phyloP scores from a whole-genome alignment of 92 coral and sea anemone genomes.

The Parazoanthus swiftii region DNA sequence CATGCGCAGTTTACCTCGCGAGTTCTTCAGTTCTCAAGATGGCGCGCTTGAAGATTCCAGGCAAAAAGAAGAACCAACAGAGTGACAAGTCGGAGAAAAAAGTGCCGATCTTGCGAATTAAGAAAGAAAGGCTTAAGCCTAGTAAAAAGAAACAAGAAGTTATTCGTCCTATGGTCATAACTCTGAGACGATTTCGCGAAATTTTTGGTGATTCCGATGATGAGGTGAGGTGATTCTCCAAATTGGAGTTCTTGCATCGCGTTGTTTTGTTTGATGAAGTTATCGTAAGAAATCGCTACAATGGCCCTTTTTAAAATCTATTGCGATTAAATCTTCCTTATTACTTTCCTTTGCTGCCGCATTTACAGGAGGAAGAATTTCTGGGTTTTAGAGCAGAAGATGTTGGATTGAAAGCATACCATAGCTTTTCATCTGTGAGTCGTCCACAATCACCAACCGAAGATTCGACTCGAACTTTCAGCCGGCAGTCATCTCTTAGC shows the following conservation, averaged over 20 bases:
- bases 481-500: conserved; percentile 32
- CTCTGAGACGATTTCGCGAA: conserved; percentile 82
- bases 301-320: conserved; percentile 23
- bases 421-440: conserved; percentile 53
- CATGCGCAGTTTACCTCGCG: conserved; percentile 66
- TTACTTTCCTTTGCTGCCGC: background rate
- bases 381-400: conserved; percentile 96
- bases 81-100: conserved; percentile 60
- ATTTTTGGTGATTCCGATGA: conserved; percentile 99
- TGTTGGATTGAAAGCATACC: conserved; percentile 85
- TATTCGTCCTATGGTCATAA: conserved; percentile 69
- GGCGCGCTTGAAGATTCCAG: conserved; percentile 99
- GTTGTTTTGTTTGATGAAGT: conserved; percentile 61
- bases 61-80: conserved; percentile 70
- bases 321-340: background rate
- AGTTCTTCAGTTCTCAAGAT: conserved; percentile 66
- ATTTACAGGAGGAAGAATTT: conserved; percentile 82
- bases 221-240: conserved; percentile 70
- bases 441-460: conserved; percentile 43
- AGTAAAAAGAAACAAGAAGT: conserved; percentile 39
- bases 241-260: conserved; percentile 45
- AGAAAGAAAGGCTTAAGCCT: conserved; percentile 42
- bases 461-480: conserved; percentile 41
- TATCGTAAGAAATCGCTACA: conserved; percentile 3
- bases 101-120: conserved; percentile 54